phyloP scores from a whole-genome alignment of 2,888 invertebrate genomes.

The Sesamia inferens region DNA sequence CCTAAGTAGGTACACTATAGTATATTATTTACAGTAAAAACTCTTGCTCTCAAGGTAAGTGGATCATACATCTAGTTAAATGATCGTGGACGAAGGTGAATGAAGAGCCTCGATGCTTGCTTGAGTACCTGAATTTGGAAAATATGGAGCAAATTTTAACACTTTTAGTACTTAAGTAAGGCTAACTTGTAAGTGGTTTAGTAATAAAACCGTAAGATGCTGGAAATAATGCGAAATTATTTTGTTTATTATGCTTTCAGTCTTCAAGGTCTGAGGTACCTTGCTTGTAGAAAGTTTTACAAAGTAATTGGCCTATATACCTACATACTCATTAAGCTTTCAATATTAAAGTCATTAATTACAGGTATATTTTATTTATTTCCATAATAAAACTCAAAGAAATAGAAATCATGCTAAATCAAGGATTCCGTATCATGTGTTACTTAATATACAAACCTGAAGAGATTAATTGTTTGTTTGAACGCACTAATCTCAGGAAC shows the following conservation, averaged over 20 bases:
- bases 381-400: background rate
- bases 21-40: background rate
- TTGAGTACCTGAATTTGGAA: constrained; percentile 7
- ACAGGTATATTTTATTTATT: background rate
- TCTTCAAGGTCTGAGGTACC: background rate
- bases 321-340: background rate
- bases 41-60: constrained; percentile 37
- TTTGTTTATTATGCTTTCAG: background rate
- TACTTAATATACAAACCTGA: too few relatives aligned
- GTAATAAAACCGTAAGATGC: background rate
- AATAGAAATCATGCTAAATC: background rate
- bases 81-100: constrained; percentile 17
- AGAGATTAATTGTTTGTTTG: too few relatives aligned
- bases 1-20: too few relatives aligned
- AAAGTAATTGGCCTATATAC: background rate
- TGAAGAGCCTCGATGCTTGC: constrained; percentile 14
- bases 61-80: constrained; percentile 41
- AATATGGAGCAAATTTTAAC: background rate
- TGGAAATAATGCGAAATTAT: background rate
- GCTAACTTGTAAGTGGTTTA: background rate
- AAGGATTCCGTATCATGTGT: background rate
- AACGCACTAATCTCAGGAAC: too few relatives aligned
- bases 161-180: background rate
- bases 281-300: background rate
- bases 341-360: background rate